phyloP scores from a whole-genome alignment of 2,888 invertebrate species.

The Cantharis nigra region DNA sequence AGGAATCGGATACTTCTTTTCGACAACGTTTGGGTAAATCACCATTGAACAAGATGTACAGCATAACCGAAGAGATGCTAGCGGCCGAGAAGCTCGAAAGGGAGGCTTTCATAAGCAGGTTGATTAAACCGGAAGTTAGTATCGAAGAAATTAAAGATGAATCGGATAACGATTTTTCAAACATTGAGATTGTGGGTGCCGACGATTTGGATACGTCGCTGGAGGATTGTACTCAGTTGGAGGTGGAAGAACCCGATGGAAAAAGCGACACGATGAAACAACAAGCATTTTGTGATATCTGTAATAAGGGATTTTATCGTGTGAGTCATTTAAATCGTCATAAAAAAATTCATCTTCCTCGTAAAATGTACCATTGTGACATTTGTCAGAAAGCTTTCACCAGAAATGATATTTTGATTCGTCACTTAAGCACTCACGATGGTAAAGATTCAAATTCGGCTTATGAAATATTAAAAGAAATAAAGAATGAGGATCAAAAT shows the following conservation, averaged over 20 bases:
- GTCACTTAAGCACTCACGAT: slow-evolving; percentile 48
- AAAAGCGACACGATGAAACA: neutral
- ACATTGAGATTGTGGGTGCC: slow-evolving; percentile 4
- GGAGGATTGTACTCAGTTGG: slow-evolving; percentile 13
- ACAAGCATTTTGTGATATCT: slow-evolving; percentile 52
- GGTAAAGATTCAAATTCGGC: neutral
- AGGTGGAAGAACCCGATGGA: slow-evolving; percentile 1
- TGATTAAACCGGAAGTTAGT: slow-evolving; percentile 39
- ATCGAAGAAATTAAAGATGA: slow-evolving; percentile 32
- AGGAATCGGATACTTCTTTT: slow-evolving; percentile 54
- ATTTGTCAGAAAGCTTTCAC: slow-evolving; percentile 48
- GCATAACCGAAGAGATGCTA: slow-evolving; percentile 24
- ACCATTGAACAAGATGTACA: slow-evolving; percentile 20
- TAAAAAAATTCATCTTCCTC: slow-evolving; percentile 31
- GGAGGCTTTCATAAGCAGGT: slow-evolving; percentile 24
- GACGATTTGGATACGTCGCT: slow-evolving; percentile 17
- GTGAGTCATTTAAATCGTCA: slow-evolving; percentile 40
- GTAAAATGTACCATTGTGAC: slow-evolving; percentile 43
- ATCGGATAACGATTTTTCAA: slow-evolving; percentile 18
- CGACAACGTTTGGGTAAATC: slow-evolving; percentile 45
- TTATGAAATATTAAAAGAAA: slow-evolving; percentile 25
- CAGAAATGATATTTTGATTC: slow-evolving; percentile 46
- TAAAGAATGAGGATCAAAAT: slow-evolving; percentile 41
- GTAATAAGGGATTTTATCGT: slow-evolving; percentile 57
- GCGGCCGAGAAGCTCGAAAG: slow-evolving; percentile 11